phyloP scores from a whole-genome alignment of 2,888 invertebrate genomes.

The Herminia tarsipennalis region DNA sequence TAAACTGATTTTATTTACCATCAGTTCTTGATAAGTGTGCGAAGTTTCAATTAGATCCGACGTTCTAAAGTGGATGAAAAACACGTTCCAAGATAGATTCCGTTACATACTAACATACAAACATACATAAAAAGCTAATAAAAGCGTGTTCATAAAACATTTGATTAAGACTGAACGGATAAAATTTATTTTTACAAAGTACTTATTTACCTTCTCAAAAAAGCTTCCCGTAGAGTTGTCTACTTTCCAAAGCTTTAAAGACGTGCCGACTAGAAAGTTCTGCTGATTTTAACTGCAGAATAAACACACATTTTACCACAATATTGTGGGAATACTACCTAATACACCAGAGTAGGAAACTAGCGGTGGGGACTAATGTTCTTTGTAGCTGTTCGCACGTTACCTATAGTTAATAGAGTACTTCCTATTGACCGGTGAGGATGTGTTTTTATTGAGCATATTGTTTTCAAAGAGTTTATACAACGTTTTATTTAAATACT shows the following conservation, averaged over 20 bases:
- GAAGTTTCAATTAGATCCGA: too few species aligned
- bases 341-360: constrained; percentile 31
- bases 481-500: background rate
- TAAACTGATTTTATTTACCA: too few species aligned
- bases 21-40: too few species aligned
- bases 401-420: constrained; percentile 39
- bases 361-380: constrained; percentile 26
- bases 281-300: background rate
- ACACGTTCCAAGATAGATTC: too few species aligned
- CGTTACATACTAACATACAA: too few species aligned
- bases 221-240: background rate
- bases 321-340: constrained; percentile 30
- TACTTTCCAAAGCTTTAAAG: background rate
- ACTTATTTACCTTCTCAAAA: too few species aligned
- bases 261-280: background rate
- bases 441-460: background rate
- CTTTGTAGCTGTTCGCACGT: constrained; percentile 20
- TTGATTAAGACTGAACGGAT: too few species aligned
- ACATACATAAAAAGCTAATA: too few species aligned
- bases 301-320: constrained; percentile 11
- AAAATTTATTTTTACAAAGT: too few species aligned
- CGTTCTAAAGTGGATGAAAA: too few species aligned
- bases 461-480: constrained; percentile 1
- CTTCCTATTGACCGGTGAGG: constrained; percentile 32
- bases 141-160: too few species aligned